Base-by-base conservation (phyloP, 2,797 vertebrate species). In the Geotrypetes seraphini region DNA sequence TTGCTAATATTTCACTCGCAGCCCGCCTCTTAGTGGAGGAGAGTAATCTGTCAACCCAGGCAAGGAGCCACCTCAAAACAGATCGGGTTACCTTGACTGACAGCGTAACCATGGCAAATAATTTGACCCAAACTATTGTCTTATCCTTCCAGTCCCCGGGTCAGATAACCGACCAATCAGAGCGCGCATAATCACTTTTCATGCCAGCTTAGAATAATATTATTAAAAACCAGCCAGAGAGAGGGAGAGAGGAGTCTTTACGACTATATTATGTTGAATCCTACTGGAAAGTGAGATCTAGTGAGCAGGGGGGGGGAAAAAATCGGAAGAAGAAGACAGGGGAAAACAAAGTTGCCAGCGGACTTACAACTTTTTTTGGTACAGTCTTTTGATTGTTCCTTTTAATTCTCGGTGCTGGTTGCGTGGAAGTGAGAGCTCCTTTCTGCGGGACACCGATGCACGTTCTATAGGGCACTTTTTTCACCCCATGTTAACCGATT, bases 51-150 rank as follows among this genome's bases (percentile, higher is more conserved):
- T 83, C 81, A 80, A 77, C 75, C 73, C 53, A 75, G 85, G 79
- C 75, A 76, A 78, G 87, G 89, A 92, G 86, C 87, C 87, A 89
- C 88, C 89, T 93, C 86, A 88, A 84, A 79, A 86, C 78, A 47
- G 84, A 89, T 97, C 91, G 36, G 84, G 91, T 97, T 96, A 82
- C 94, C 82, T 71, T 96, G 92, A 98, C 76, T 92, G 93, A 96
- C 93, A 91, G 90, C 80, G 93, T 97, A 86, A 84, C 93, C 91
- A 96, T 95, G 91, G 90, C 84, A 85, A 96, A 91, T 94, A 89
- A 97, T 96, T 98, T 91, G 89, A 88, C 90, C 91, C 83, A 84
- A 88, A 89, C 89, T 91, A 94, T 97, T 97, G 93, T 97, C 88
- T 96, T 91, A 85, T 92, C 84, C 87, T 84, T 84, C 66, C 89